Evolutionary conservation across 1,140 invertebrate genomes (phyloP).

Genomic region (Condylostylus longicornis): DNA sequence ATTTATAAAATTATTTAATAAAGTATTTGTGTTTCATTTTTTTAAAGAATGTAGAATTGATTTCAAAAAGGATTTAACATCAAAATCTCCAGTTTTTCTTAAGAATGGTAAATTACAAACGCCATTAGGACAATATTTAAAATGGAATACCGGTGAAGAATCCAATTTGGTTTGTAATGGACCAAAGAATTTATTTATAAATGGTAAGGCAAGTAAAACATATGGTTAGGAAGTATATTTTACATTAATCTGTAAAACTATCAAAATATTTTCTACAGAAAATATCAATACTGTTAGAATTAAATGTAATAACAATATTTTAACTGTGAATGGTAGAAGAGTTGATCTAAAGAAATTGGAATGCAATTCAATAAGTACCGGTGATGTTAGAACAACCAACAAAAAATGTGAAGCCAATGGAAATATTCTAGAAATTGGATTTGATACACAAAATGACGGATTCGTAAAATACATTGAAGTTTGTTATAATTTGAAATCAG

Average conservation of each 20-base stretch:
- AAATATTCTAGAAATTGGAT: constrained; percentile 3
- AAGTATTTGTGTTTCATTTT: no score
- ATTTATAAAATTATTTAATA: no score
- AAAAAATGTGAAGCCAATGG: neutral
- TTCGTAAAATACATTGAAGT: constrained; percentile 3
- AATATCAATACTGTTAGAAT: neutral
- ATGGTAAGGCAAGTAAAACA: no score
- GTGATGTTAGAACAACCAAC: neutral
- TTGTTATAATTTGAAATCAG: constrained; percentile 17
- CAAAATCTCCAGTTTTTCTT: no score
- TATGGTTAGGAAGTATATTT: neutral
- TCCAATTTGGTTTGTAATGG: no score
- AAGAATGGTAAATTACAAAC: no score
- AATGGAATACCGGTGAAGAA: no score
- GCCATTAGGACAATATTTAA: no score
- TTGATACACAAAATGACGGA: neutral
- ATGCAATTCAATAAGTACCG: neutral
- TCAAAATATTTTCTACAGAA: constrained; percentile 1
- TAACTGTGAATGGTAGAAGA: neutral
- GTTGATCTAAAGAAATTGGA: neutral
- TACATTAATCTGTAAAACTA: neutral
- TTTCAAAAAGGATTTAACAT: no score
- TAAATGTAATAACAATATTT: neutral
- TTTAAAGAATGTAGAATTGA: no score
- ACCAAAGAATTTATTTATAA: no score